Base-by-base conservation (phyloP, 2,888 invertebrate genomes). In the Coelopa pilipes region DNA sequence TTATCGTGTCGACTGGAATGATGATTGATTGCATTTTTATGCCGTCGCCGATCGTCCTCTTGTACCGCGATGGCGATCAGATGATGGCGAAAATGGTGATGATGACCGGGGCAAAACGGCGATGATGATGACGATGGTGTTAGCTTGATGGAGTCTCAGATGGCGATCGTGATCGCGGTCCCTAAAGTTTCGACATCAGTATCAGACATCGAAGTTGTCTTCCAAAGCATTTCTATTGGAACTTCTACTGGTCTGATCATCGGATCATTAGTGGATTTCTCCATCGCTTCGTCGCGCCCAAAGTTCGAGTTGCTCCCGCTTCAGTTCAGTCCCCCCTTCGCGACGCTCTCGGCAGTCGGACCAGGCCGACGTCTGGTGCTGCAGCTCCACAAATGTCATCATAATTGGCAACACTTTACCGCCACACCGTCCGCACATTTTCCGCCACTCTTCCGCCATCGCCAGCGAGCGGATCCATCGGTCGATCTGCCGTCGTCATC, bases 1-100 rank as follows among this genome's bases (percentile, higher is more conserved):
- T 80, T 78, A 79, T 78, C 76, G 78, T 78, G 79, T 79, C 76
- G 75, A 73, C 68, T 75, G 78, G 76, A 77, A 79, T 79, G 77
- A 79, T 80, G 79, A 80, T 80, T 79, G 79, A 80, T 80, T 75
- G 74, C 77, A 65, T 19, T 63, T 63, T 71, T 70, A 66, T 70
- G 17, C 70, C 24, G 9, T 34, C 13, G 24, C 45, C 34, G 62
- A 13, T 62, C 1, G 15, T 45, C 24, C 15, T 45, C 13, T 21
- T 11, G 67, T n/a, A 15, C 15, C 24, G 55, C 10, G 68, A 17
- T 34, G 55, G 15, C 50, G 47, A n/a, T 24, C 15, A 46, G 17
- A 65, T 45, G 47, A 65, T 65, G 65, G 13, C 46, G 11, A 46
- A 46, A n/a, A 45, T 34, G 45, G 46, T 65, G 47, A 1, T n/a